A percentile compares a stretch with the other conserved stretches of the same genome.
phyloP scores from a whole-genome alignment of 2,113 vertebrate genomes.

The Saguinus imperator region DNA sequence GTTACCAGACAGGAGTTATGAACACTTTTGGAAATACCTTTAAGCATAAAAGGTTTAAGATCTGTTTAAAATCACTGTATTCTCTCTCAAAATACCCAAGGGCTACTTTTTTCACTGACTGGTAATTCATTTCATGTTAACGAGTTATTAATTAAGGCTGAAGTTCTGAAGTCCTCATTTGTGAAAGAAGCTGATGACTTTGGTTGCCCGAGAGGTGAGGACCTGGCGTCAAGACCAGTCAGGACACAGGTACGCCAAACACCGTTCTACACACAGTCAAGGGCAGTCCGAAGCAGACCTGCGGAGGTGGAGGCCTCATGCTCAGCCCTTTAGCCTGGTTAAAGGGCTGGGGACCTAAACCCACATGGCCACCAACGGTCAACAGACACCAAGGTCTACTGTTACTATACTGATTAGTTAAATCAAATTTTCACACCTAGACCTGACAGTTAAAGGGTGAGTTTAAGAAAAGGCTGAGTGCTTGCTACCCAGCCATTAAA shows the following conservation, averaged over 20 bases:
- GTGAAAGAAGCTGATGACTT: not conserved
- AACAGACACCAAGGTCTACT: no score
- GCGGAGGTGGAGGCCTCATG: not conserved
- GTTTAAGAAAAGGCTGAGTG: not conserved
- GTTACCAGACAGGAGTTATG: not conserved
- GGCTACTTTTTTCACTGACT: not conserved
- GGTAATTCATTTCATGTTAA: not conserved
- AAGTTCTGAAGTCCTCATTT: not conserved
- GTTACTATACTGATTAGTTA: fast-evolving
- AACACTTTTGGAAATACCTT: not conserved
- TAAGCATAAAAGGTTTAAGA: not conserved
- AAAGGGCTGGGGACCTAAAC: not conserved
- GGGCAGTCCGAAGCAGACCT: not conserved
- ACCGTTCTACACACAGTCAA: no score
- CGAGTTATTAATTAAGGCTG: not conserved
- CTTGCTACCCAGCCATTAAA: not conserved
- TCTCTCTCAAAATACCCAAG: not conserved
- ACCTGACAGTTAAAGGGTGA: no score
- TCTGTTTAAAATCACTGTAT: not conserved
- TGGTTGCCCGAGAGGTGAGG: not conserved
- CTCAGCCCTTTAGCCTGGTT: fast-evolving
- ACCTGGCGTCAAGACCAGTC: not conserved
- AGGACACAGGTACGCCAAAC: fast-evolving
- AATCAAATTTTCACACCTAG: not conserved
- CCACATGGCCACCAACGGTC: not conserved